Evolutionary conservation across 2,113 vertebrate genomes (phyloP).

Genomic region (Isichthys henryi): DNA sequence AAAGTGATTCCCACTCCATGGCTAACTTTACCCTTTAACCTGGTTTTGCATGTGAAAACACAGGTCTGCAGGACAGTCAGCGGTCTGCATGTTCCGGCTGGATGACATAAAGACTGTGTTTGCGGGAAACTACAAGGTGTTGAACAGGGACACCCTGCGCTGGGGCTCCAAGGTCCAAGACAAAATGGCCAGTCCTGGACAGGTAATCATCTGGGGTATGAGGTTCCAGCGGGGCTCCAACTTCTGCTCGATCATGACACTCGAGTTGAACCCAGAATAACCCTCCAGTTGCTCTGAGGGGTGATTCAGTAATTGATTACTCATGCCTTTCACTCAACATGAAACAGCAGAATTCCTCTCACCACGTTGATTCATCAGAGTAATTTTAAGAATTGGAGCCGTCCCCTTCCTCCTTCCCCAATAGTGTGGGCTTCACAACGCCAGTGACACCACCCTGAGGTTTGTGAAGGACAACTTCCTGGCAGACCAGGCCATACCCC

Average conservation of each 20-base stretch:
- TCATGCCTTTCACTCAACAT: neutral
- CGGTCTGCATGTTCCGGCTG: constrained; percentile 56
- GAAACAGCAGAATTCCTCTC: neutral
- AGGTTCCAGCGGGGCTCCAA: neutral
- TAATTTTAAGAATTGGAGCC: neutral
- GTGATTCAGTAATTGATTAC: neutral
- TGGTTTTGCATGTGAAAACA: neutral
- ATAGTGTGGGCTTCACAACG: constrained; percentile 65
- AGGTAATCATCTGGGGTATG: constrained; percentile 38
- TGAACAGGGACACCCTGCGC: constrained; percentile 59
- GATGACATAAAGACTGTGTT: constrained; percentile 54
- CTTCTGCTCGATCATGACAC: neutral
- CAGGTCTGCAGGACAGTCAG: constrained; percentile 55
- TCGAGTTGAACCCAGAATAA: neutral
- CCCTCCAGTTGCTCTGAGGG: neutral
- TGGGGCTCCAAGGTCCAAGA: constrained; percentile 59
- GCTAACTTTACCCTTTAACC: neutral
- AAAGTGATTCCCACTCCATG: neutral
- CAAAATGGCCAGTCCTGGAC: constrained; percentile 59
- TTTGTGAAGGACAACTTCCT: constrained; percentile 69
- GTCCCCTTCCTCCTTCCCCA: neutral
- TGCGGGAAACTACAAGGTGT: constrained; percentile 58
- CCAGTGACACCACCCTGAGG: constrained; percentile 56
- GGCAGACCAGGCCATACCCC: constrained; percentile 50
- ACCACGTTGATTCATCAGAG: neutral